Percentiles rank a stretch among this genome's conserved stretches.
Conservation (phyloP, 2,888 invertebrate genomes). For the Malacosoma neustria region DNA sequence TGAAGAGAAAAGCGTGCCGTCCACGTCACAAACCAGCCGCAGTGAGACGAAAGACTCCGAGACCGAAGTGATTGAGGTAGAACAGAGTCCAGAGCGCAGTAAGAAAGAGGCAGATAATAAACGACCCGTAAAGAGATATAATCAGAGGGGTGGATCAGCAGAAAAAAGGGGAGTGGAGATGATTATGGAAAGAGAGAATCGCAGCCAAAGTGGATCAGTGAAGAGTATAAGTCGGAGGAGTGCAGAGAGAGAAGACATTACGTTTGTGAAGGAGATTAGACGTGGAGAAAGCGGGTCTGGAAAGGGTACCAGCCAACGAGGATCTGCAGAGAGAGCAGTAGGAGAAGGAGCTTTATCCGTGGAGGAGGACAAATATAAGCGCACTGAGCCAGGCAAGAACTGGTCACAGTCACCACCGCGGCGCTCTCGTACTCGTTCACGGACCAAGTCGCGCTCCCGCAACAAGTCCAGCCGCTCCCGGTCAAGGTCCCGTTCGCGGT, state of each 20-base stretch:
- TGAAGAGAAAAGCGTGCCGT: slow-evolving; percentile 35
- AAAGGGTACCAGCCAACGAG: too few relatives aligned
- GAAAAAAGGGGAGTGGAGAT: not conserved
- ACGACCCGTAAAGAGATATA: not conserved
- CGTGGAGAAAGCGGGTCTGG: too few relatives aligned
- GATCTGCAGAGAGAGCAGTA: too few relatives aligned
- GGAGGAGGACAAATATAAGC: too few relatives aligned
- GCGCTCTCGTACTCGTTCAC: slow-evolving; percentile 35
- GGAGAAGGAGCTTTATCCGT: too few relatives aligned
- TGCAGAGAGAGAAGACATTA: too few relatives aligned
- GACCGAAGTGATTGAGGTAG: slow-evolving; percentile 1
- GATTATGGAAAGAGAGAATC: too few relatives aligned
- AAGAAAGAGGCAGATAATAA: too few relatives aligned
- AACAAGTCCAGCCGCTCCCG: slow-evolving; percentile 19
- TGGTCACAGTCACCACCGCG: slow-evolving; percentile 49
- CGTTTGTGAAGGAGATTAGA: too few relatives aligned
- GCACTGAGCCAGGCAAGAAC: too few relatives aligned
- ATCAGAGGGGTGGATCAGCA: not conserved
- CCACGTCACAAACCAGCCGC: slow-evolving; percentile 26
- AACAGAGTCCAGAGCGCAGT: slow-evolving; percentile 1
- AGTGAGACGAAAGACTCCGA: slow-evolving; percentile 11
- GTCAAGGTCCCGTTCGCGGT: slow-evolving; percentile 30
- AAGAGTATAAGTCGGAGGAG: too few relatives aligned
- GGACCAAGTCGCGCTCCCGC: slow-evolving; percentile 19
- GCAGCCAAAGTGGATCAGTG: slow-evolving; percentile 25